Evolutionary conservation across 2,888 invertebrate species (phyloP).

Genomic region (Timema cristinae): DNA sequence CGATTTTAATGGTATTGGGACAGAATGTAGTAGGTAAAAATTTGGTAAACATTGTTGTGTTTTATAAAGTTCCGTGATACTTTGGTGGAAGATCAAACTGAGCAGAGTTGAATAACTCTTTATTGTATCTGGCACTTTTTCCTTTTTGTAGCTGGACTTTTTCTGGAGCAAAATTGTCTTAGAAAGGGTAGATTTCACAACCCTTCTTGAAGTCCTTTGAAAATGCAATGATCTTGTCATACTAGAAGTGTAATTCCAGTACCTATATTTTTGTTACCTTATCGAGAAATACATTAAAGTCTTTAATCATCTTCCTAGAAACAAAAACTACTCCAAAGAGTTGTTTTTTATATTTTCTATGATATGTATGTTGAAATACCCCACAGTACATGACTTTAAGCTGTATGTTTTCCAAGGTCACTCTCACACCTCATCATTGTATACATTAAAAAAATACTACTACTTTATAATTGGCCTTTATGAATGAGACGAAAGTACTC

Average conservation of each 20-base stretch:
- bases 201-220: slow-evolving; percentile 4
- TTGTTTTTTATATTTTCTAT: not conserved
- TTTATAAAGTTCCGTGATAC: slow-evolving; percentile 8
- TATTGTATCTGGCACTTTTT: not conserved
- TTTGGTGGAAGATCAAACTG: slow-evolving; percentile 6
- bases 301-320: slow-evolving; percentile 5
- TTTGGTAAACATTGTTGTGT: too few species aligned
- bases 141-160: slow-evolving; percentile 8
- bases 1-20: slow-evolving; percentile 7
- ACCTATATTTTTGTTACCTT: not conserved
- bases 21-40: not conserved
- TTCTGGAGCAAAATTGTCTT: not conserved
- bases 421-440: not conserved
- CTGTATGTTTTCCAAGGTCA: not conserved
- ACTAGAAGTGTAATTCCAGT: not conserved
- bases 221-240: not conserved
- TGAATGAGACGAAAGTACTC: slow-evolving; percentile 5
- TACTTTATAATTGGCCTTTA: not conserved
- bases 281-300: not conserved
- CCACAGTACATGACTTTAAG: slow-evolving; percentile 9
- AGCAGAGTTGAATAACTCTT: not conserved
- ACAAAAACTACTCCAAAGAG: not conserved
- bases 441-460: not conserved
- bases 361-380: not conserved
- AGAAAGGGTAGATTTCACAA: slow-evolving; percentile 5